A percentile compares a stretch with the other conserved stretches of the same genome.
Evolutionary conservation across 2,888 invertebrate genomes (phyloP).

Genomic region (Lomographa bimaculata): DNA sequence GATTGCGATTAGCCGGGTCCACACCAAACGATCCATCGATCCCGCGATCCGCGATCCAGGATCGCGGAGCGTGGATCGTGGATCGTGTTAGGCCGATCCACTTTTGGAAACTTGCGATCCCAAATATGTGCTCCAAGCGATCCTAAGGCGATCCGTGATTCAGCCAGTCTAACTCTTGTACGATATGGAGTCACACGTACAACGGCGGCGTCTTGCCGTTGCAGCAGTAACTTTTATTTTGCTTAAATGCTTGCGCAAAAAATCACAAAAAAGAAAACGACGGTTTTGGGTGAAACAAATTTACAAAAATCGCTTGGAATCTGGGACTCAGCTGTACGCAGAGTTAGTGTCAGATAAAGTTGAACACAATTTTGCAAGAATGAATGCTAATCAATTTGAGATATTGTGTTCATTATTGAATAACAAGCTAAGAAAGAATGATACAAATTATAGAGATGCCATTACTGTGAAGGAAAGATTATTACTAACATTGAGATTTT

Average conservation of each 20-base stretch:
- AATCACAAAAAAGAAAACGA: conserved; percentile 22
- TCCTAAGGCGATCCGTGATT: conserved; percentile 20
- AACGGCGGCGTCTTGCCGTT: conserved; percentile 26
- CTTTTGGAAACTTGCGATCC: conserved; percentile 10
- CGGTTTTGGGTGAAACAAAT: conserved; percentile 23
- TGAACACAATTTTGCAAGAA: conserved; percentile 34
- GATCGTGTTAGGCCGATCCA: conserved; percentile 26
- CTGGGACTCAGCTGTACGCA: conserved; percentile 8
- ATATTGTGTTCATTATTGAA: conserved; percentile 33
- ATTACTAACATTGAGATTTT: too few relatives aligned
- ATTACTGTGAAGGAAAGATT: too few relatives aligned
- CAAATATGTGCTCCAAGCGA: conserved; percentile 17
- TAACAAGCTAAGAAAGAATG: conserved; percentile 17
- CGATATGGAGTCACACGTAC: conserved; percentile 26
- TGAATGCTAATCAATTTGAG: conserved; percentile 31
- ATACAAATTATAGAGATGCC: too few relatives aligned
- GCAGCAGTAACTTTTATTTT: conserved; percentile 29
- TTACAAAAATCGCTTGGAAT: conserved; percentile 21
- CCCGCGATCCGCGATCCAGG: conserved; percentile 34
- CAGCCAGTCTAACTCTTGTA: conserved; percentile 24
- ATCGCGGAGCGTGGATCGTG: conserved; percentile 32
- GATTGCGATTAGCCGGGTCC: conserved; percentile 9
- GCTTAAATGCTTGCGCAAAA: conserved; percentile 25
- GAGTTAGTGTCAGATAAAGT: conserved; percentile 4
- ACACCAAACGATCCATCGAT: conserved; percentile 25